Percentiles rank a stretch among this genome's conserved stretches.
These are phyloP conservation scores for Limanda limanda DNA, from an alignment of 2,113 vertebrate genomes.

Conservation along the genomic window DNA sequence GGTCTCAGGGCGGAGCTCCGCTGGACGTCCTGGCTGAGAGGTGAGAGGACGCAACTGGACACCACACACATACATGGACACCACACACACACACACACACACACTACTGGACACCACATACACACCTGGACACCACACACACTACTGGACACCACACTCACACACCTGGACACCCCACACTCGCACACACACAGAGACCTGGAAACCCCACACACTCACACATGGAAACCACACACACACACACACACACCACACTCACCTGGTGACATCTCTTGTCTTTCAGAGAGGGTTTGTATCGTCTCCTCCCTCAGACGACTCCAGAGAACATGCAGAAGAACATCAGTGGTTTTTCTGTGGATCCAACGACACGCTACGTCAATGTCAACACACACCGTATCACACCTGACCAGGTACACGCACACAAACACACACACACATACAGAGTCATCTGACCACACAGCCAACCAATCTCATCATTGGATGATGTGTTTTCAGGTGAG, in stretches of 20 bases:
- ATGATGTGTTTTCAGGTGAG: slow-evolving; percentile 83
- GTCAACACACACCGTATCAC: slow-evolving; percentile 87
- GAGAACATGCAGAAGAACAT: slow-evolving; percentile 98
- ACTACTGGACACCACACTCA: no score
- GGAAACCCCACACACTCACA: no score
- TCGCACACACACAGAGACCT: no score
- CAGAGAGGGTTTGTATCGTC: slow-evolving; percentile 94
- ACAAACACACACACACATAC: background rate
- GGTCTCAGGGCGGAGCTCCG: slow-evolving; percentile 87
- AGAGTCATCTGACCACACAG: background rate
- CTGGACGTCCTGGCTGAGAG: slow-evolving; percentile 93
- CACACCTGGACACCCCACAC: background rate
- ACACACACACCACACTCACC: background rate
- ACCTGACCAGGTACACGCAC: slow-evolving; percentile 87
- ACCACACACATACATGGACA: no score
- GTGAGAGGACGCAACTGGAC: slow-evolving; percentile 53
- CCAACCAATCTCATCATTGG: background rate
- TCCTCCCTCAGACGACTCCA: slow-evolving; percentile 95
- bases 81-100: background rate
- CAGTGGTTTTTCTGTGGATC: slow-evolving; percentile 92
- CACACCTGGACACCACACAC: slow-evolving; percentile 3
- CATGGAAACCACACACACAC: background rate
- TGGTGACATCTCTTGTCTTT: background rate
- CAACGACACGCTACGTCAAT: slow-evolving; percentile 92
- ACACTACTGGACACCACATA: slow-evolving; percentile 1